phyloP scores from a whole-genome alignment of 2,113 vertebrate genomes.

The Coracopsis vasa region DNA sequence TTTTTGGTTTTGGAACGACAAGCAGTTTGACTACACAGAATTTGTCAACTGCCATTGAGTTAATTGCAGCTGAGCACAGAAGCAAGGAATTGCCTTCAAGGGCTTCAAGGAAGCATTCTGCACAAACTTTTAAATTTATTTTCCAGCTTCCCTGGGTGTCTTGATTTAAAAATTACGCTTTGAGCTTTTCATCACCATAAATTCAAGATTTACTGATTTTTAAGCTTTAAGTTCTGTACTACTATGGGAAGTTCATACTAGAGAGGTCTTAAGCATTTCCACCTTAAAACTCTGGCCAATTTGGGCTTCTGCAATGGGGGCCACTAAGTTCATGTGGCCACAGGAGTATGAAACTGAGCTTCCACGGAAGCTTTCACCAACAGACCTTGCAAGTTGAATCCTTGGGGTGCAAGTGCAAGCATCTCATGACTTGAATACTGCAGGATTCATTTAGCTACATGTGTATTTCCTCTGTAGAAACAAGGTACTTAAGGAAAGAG shows the following conservation, averaged over 20 bases:
- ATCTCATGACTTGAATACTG: not conserved
- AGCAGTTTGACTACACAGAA: not conserved
- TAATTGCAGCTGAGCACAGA: not conserved
- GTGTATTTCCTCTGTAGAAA: not conserved
- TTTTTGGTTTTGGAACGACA: not conserved
- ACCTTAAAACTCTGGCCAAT: not conserved
- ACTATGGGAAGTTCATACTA: not conserved
- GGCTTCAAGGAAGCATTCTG: not conserved
- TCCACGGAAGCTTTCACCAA: not conserved
- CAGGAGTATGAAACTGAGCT: not conserved
- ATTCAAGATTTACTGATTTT: not conserved
- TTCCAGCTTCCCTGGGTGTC: not conserved
- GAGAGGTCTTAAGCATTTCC: not conserved
- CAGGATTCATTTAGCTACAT: not conserved
- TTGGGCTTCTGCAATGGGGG: not conserved
- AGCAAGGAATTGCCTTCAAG: not conserved
- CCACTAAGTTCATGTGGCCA: not conserved
- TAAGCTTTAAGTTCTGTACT: not conserved
- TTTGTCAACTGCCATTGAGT: not conserved
- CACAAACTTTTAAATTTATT: not conserved
- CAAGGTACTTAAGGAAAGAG: not conserved
- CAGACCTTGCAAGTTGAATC: not conserved
- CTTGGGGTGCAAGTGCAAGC: not conserved
- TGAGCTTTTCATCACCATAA: not conserved
- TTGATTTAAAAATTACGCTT: not conserved